Evolutionary conservation across 2,888 invertebrate genomes (phyloP), one percentile per base, ranked within the genome.

Genomic region (Eudemis profundana): DNA sequence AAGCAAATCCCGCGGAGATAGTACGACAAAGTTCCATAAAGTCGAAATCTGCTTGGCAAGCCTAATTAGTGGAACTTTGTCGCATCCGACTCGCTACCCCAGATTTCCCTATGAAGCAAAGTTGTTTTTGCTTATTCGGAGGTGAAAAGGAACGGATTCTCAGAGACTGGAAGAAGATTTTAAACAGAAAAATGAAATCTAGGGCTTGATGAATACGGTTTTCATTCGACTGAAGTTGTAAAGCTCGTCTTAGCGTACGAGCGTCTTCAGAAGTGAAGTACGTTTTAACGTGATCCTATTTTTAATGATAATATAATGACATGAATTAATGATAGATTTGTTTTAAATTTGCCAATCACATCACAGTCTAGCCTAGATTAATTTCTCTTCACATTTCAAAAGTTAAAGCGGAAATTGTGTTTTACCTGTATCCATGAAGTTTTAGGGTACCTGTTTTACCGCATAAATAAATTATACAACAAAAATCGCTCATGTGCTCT

Each of bases 121-220:
- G 50, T 64, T 64, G 64, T 64, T 59, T 64, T 59, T 50, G 64
- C 64, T 64, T 64, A 64, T 57, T 63, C 63, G 29, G 53, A 53
- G 23, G 53, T 59, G 64, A 50, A 59, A 50, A 57, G 50, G 50
- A 51, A 59, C 27, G 44, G 50, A 42, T 38, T 57, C 44, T 42
- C 15, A n/a, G 23, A 17, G 4, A 29, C 27, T 47, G n/a, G 3
- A 44, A 42, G 40, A 29, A 29, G 12, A 29, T 21, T 21, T 23
- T 21, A 10, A 17, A 44, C 1, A 0, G 50, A 3, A 44, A 64
- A 64, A 17, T 57, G 57, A 27, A 23, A 36, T 59, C 44, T 57
- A 50, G 15, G 44, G 3, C 10, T 7, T 42, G 36, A 14, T 14
- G 7, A 19, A 23, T n/a, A 14, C 5, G 49, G 50, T 44, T 36